Conservation (phyloP, 2,797 vertebrate species). For the Botia almorhae region DNA sequence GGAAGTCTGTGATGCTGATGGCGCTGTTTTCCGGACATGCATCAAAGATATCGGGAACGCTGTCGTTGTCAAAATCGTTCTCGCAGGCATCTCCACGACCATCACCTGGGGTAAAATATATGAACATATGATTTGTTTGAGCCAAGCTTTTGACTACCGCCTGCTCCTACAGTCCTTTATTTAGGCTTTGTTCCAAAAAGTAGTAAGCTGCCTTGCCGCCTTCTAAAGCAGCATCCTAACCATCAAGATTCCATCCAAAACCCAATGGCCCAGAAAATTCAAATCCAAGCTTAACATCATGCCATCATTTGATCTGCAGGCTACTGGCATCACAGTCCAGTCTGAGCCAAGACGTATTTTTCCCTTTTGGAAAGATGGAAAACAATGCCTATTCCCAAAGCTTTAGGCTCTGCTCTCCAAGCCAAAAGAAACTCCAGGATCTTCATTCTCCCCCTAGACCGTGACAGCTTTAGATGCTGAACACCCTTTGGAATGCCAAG, state of each 20-base stretch:
- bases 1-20: slow-evolving; percentile 91
- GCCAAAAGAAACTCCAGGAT: slow-evolving; percentile 47
- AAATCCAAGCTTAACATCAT: slow-evolving; percentile 29
- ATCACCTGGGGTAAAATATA: slow-evolving; percentile 77
- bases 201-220: no score
- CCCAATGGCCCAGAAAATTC: slow-evolving; percentile 27
- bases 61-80: slow-evolving; percentile 97
- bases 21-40: slow-evolving; percentile 91
- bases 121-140: not conserved
- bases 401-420: slow-evolving; percentile 6
- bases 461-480: slow-evolving; percentile 39
- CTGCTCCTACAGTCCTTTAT: not conserved
- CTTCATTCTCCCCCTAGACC: slow-evolving; percentile 16
- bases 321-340: slow-evolving; percentile 17
- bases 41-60: slow-evolving; percentile 89
- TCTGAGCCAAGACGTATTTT: slow-evolving; percentile 27
- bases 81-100: slow-evolving; percentile 91
- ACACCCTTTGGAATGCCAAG: slow-evolving; percentile 39
- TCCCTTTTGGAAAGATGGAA: slow-evolving; percentile 35
- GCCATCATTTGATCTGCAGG: slow-evolving; percentile 30
- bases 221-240: not conserved
- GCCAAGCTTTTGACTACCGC: not conserved
- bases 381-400: slow-evolving; percentile 49
- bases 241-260: slow-evolving; percentile 16
- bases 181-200: not conserved